Evolutionary conservation across 2,888 invertebrate species (phyloP), one percentile per base, ranked within the genome.

Genomic region (Oegoconia quadripuncta): DNA sequence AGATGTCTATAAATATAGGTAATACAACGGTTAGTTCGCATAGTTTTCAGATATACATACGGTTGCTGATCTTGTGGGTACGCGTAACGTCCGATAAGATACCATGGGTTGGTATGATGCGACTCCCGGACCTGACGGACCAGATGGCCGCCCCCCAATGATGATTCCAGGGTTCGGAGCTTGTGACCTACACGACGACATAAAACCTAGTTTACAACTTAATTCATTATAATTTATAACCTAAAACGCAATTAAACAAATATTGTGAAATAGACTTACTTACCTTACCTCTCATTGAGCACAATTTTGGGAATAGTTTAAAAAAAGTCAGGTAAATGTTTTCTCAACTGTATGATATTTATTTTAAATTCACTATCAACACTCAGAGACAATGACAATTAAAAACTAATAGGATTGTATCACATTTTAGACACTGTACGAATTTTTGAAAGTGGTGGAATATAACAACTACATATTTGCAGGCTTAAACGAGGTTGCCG

Each of bases 111-210:
- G 13, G 3, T 3, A 8, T 27, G 77, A 74, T 64, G 89, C 46
- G 64, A 67, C 34, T 78, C 79, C 9, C 86, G 72, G 0, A 73
- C 71, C 42, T 74, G 71, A n/a, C 84, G 70, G 4, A 81, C 62
- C 42, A 84, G 54, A 50, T 83, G 80, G 17, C 78, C 83, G 18
- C 82, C 80, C 26, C 84, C 84, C 29, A 74, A 44, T 11, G 74
- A 57, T 39, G 74, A 57, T 39, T 81, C 82, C 64, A 77, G 50
- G 48, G 69, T 72, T 42, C 76, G 66, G 36, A 75, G 66, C 55
- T 88, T 81, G 65, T 83, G 81, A 59, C 80, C 88, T 88, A 75
- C 35, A 42, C 39, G 44, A 13, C n/a, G 14, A n/a, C 36, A 36
- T 16, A 37, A 17, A 17, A 18, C 7, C 17, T 22, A 41, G 18